These are phyloP conservation scores for Ginglymostoma cirratum DNA, from an alignment of 2,113 vertebrate genomes.

Conservation along the genomic window DNA sequence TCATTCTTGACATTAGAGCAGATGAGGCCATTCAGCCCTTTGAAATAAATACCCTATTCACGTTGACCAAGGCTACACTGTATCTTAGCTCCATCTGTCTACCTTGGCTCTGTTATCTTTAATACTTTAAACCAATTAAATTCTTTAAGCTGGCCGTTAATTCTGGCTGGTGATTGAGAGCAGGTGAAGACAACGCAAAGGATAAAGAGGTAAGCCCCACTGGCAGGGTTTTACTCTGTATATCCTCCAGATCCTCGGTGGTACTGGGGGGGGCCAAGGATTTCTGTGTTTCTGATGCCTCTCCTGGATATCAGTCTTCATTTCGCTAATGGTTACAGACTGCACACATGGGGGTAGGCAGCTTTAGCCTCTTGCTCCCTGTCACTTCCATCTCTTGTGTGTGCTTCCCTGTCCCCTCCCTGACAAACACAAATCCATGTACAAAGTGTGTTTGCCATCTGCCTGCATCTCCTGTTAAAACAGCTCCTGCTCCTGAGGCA, in stretches of 20 bases:
- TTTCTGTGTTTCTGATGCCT: neutral
- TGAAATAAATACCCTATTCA: neutral
- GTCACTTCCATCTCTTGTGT: neutral
- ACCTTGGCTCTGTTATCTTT: neutral
- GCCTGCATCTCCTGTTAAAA: neutral
- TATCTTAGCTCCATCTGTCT: neutral
- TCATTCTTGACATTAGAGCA: neutral
- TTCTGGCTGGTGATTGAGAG: neutral
- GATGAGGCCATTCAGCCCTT: neutral
- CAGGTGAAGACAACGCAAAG: neutral
- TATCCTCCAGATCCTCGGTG: no score
- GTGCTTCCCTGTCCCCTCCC: neutral
- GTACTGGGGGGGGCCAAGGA: neutral
- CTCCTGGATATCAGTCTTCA: neutral
- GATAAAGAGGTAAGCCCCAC: neutral
- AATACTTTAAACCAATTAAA: neutral
- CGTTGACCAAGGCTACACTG: neutral
- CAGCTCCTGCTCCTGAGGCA: neutral
- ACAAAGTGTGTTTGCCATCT: neutral
- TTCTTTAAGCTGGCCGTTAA: neutral
- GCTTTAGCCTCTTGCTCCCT: no score
- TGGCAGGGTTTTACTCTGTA: neutral
- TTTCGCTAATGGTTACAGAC: neutral
- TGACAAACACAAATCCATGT: neutral
- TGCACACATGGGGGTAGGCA: neutral